Conservation (phyloP, 1,140 invertebrate genomes). For the Drosophila orena region DNA sequence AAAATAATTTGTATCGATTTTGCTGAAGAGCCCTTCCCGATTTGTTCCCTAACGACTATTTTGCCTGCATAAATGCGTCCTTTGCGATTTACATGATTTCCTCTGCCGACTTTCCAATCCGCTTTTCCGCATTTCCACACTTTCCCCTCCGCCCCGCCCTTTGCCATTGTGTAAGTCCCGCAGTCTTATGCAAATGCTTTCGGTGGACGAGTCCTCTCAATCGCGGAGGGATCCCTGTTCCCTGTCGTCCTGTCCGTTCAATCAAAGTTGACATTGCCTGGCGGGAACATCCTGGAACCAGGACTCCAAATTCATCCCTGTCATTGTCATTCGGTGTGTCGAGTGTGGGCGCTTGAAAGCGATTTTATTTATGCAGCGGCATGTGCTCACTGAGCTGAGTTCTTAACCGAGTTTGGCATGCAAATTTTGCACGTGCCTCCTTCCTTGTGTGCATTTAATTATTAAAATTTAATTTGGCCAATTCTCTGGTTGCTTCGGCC, state of each 20-base stretch:
- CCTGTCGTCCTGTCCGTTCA: constrained; percentile 52
- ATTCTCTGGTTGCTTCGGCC: constrained; percentile 38
- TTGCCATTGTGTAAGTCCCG: constrained; percentile 48
- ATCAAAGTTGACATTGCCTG: constrained; percentile 68
- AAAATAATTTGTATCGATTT: constrained; percentile 42
- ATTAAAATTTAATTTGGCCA: constrained; percentile 83
- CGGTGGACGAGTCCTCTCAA: constrained; percentile 27
- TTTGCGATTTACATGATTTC: constrained; percentile 49
- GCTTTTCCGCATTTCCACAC: constrained; percentile 9
- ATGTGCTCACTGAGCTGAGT: constrained; percentile 65
- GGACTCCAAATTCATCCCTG: constrained; percentile 18
- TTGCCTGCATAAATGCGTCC: constrained; percentile 28
- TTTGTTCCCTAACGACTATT: constrained; percentile 23
- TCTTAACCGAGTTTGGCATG: constrained; percentile 79
- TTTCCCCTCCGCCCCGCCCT: too few relatives aligned
- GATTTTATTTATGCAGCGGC: constrained; percentile 80
- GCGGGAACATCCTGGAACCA: constrained; percentile 33
- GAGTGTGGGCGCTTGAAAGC: constrained; percentile 53
- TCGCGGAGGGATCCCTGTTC: constrained; percentile 20
- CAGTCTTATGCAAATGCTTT: constrained; percentile 71
- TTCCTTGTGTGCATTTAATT: constrained; percentile 71
- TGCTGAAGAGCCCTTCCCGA: constrained; percentile 3
- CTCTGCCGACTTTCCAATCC: constrained; percentile 31
- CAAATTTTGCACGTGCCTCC: constrained; percentile 75
- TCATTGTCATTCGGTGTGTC: constrained; percentile 20